Evolutionary conservation across 2,888 invertebrate species (phyloP), one percentile per base, ranked within the genome.

Genomic region (Bugula neritina): DNA sequence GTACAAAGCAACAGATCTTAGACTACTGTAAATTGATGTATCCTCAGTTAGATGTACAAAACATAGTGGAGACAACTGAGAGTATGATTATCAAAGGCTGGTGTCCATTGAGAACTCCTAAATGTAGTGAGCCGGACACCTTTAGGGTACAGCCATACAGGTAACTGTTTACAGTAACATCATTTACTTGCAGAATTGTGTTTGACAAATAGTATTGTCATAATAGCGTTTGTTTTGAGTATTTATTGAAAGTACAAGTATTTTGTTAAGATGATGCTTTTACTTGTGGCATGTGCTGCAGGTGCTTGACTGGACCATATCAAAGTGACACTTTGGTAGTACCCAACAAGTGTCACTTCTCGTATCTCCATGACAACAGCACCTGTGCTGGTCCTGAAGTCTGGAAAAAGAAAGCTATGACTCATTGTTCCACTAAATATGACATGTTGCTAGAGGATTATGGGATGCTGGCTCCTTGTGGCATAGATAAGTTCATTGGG

Each of bases 11-110:
- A 88, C 93, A 94, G 86, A 93, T 96, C 79, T 89, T 96, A 78
- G 92, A 95, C 85, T 95, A 95, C 86, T 96, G 96, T 89, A 93
- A 94, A 87, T 93, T 93, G 96, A 92, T 94, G 75, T 98, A 96
- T 86, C 96, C 96, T 21, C 92, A 92, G 83, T 81, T 85, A 76
- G 96, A 97, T 85, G 94, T 98, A 83, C 96, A 94, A 77, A 98
- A 98, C 86, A 96, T 98, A 84, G 97, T 98, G 74, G 97, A 98
- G 86, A 93, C 94, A 69, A 92, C 92, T 74, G 93, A 94, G 85
- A 92, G 93, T 86, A 90, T 93, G 80, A 92, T 93, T 85, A 93
- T 98, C 80, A 91, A 91, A 80, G 91, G 93, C 84, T 97, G 97
- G 96, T 97, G 97, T 86, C 90, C 63, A 13, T 13, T 63, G 17